Evolutionary conservation across 1,140 invertebrate genomes (phyloP).

Genomic region (Caenorhabditis remanei): DNA sequence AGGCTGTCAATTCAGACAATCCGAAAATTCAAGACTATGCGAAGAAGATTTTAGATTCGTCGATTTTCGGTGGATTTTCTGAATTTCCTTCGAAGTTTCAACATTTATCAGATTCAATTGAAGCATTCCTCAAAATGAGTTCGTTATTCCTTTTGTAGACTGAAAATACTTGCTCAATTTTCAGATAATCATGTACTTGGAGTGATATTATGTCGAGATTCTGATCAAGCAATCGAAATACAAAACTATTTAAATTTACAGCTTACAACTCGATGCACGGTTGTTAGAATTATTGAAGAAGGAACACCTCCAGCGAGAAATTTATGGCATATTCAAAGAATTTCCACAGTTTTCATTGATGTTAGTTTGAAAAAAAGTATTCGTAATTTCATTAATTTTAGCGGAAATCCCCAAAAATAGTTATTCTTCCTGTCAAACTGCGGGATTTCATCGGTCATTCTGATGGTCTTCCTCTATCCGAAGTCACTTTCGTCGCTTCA

Average conservation of each 20-base stretch:
- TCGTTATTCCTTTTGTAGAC: background rate
- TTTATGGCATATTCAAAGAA: conserved; percentile 11
- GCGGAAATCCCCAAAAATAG: conserved; percentile 30
- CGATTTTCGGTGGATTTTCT: conserved; percentile 43
- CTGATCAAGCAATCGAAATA: conserved; percentile 20
- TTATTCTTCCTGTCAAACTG: conserved; percentile 15
- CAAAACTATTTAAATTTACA: conserved; percentile 23
- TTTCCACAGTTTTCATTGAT: conserved; percentile 40
- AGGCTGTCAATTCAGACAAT: background rate
- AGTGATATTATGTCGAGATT: conserved; percentile 22
- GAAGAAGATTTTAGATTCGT: background rate
- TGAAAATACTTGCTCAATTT: background rate
- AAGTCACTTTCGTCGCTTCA: conserved; percentile 21
- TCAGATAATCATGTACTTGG: conserved; percentile 38
- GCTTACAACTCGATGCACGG: conserved; percentile 5
- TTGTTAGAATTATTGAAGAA: conserved; percentile 18
- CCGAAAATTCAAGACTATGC: background rate
- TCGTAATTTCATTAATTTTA: background rate
- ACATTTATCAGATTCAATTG: conserved; percentile 20
- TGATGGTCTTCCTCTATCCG: conserved; percentile 1
- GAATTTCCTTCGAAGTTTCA: conserved; percentile 37
- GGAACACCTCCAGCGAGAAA: conserved; percentile 14
- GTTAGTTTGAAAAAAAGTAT: background rate
- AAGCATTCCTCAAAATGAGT: conserved; percentile 33
- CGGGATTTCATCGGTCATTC: conserved; percentile 27